A percentile compares a stretch with the other conserved stretches of the same genome.
These are phyloP conservation scores for Oncorhynchus keta DNA, from an alignment of 2,113 vertebrate genomes.

Conservation along the genomic window DNA sequence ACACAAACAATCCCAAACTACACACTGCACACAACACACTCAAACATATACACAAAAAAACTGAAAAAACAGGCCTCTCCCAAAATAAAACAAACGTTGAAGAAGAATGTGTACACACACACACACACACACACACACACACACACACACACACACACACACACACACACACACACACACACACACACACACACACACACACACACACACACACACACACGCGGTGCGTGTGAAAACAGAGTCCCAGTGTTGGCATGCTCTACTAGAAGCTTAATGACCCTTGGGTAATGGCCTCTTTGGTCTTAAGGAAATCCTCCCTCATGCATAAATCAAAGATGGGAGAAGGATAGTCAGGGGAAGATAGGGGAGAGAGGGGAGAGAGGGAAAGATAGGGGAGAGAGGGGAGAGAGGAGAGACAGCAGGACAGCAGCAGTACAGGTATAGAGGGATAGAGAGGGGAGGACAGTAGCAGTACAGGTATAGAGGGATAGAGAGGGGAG, in stretches of 20 bases:
- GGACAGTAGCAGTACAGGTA: too few species aligned
- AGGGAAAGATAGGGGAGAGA: neutral
- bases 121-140: conserved; percentile 14
- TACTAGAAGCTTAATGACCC: conserved; percentile 77
- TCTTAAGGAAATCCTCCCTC: conserved; percentile 75
- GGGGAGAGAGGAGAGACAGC: neutral
- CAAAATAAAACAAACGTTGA: conserved; percentile 20
- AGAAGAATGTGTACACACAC: conserved; percentile 4
- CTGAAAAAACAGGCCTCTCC: too few species aligned
- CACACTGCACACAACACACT: conserved; percentile 3
- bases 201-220: conserved; percentile 18
- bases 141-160: too few species aligned
- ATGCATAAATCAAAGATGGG: conserved; percentile 71
- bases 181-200: conserved; percentile 1
- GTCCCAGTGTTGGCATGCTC: conserved; percentile 72
- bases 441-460: conserved; percentile 6
- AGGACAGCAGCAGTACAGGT: neutral
- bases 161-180: conserved; percentile 10
- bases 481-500: neutral
- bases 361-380: conserved; percentile 12
- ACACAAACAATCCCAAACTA: neutral
- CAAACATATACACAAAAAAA: neutral
- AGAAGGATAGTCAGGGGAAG: conserved; percentile 31
- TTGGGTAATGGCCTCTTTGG: conserved; percentile 77
- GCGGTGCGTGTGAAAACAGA: conserved; percentile 60